These are phyloP conservation scores for Epistrophella euchroma DNA, from an alignment of 2,888 invertebrate genomes.

Conservation along the genomic window DNA sequence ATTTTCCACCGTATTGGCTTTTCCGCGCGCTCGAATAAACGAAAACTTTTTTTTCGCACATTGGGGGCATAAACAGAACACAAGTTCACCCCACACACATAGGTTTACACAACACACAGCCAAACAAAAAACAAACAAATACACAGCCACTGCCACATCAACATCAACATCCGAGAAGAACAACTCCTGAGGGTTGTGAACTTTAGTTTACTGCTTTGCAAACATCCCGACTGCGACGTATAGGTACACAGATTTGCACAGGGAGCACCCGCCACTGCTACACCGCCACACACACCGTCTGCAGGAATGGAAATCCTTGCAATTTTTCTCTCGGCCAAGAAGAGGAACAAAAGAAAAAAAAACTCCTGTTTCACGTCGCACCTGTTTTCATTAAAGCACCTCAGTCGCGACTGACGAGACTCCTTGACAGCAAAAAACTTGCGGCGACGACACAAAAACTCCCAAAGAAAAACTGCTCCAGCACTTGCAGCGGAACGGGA, in stretches of 20 bases:
- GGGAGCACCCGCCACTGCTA: slow-evolving; percentile 33
- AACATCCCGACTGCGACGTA: slow-evolving; percentile 66
- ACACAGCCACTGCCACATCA: slow-evolving; percentile 29
- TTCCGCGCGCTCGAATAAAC: slow-evolving; percentile 75
- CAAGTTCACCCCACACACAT: slow-evolving; percentile 54
- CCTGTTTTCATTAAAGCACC: slow-evolving; percentile 83
- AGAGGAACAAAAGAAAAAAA: slow-evolving; percentile 75
- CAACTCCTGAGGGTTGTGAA: slow-evolving; percentile 76
- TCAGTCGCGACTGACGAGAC: slow-evolving; percentile 83
- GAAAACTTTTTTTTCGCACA: slow-evolving; percentile 67
- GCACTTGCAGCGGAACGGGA: slow-evolving; percentile 66
- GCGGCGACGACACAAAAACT: slow-evolving; percentile 75
- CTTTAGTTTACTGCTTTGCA: slow-evolving; percentile 73
- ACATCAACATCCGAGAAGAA: slow-evolving; percentile 54
- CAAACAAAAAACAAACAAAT: slow-evolving; percentile 23
- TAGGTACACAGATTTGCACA: slow-evolving; percentile 60
- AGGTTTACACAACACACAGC: slow-evolving; percentile 10
- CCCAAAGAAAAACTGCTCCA: slow-evolving; percentile 72
- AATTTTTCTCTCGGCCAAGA: slow-evolving; percentile 66
- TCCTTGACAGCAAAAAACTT: slow-evolving; percentile 78
- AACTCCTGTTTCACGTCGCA: slow-evolving; percentile 77
- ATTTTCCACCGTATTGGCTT: slow-evolving; percentile 74
- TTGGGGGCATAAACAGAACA: slow-evolving; percentile 54
- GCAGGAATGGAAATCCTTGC: slow-evolving; percentile 65
- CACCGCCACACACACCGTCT: slow-evolving; percentile 18